Evolutionary conservation across 1,140 invertebrate species (phyloP), one percentile per base, ranked within the genome.

Genomic region (Ceratitis capitata): DNA sequence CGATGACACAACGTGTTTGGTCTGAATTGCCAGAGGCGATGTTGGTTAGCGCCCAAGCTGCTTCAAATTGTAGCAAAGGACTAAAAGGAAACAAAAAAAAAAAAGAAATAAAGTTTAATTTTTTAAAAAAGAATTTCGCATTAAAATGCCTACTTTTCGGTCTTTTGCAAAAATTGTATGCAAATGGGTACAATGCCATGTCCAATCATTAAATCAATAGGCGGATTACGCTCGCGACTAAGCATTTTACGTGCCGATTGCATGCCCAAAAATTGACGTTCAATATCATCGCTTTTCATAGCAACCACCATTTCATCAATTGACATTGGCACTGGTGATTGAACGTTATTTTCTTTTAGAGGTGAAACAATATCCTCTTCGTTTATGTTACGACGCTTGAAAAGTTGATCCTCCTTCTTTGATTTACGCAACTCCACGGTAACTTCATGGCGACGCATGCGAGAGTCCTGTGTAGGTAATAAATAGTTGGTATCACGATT

Each of bases 21-120:
- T 96, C 94, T 14, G 97, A 96, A 7, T 96, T 98, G 16, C 98
- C 98, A 0, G 98, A 99, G 14, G 99, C 98, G 87, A 99, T 98
- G 90, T 99, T 99, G 47, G 99, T 99, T 29, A 99, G 92, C 1
- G 98, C 98, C 99, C 99, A 99, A 1, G 98, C 96, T 39, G 98
- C 96, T 93, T 99, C 99, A 93, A 99, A 99, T 92, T 99, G 98
- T 12, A 99, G 92, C 82, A 95, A 93, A n/a, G 96, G 93, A 88
- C 97, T 98, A 90, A 19, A 84, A 84, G 16, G 3, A n/a, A 19
- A 51, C 29, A 35, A 49, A 16, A 39, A 35, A n/a, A n/a, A 7
- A 64, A 32, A 45, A 35, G 6, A 51, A 82, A 83, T 23, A 35
- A n/a, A 39, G 26, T 49, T 16, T 53, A 83, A 35, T 83, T 78